Evolutionary conservation across 2,888 invertebrate genomes (phyloP).

Genomic region (Stictocephala bisonia): DNA sequence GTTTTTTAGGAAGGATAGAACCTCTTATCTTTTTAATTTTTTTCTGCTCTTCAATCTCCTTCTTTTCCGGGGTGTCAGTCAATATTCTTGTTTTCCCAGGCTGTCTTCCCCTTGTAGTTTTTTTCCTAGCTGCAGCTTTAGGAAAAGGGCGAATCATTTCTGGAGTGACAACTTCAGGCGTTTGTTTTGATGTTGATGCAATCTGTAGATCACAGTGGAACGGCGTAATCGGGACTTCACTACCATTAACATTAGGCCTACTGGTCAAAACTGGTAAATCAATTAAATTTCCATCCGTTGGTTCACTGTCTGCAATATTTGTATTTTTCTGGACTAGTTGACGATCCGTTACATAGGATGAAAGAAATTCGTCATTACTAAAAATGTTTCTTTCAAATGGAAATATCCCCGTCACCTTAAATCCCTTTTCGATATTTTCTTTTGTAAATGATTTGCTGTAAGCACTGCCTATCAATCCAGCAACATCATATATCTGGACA

Average conservation of each 20-base stretch:
- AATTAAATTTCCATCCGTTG: neutral
- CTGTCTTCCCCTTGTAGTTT: too few relatives aligned
- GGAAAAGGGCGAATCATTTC: too few relatives aligned
- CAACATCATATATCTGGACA: conserved; percentile 22
- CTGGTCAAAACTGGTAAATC: neutral
- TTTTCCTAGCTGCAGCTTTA: too few relatives aligned
- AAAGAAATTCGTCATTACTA: conserved; percentile 2
- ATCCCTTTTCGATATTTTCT: conserved; percentile 12
- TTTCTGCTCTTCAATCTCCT: too few relatives aligned
- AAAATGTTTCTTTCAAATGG: conserved; percentile 21
- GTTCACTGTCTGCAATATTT: neutral
- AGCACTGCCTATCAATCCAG: conserved; percentile 12
- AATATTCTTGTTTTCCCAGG: too few relatives aligned
- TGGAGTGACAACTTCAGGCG: too few relatives aligned
- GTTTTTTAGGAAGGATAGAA: too few relatives aligned
- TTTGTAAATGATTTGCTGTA: conserved; percentile 4
- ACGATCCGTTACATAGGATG: conserved; percentile 26
- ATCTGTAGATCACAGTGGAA: neutral
- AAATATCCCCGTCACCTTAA: conserved; percentile 30
- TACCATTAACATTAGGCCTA: neutral
- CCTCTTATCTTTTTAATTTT: too few relatives aligned
- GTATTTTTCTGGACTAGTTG: neutral
- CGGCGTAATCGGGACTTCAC: too few relatives aligned
- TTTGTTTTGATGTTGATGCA: neutral
- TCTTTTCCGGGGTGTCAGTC: too few relatives aligned